A percentile compares a stretch with the other conserved stretches of the same genome.
phyloP scores from a whole-genome alignment of 2,113 vertebrate genomes.

The Pampusana beccarii region DNA sequence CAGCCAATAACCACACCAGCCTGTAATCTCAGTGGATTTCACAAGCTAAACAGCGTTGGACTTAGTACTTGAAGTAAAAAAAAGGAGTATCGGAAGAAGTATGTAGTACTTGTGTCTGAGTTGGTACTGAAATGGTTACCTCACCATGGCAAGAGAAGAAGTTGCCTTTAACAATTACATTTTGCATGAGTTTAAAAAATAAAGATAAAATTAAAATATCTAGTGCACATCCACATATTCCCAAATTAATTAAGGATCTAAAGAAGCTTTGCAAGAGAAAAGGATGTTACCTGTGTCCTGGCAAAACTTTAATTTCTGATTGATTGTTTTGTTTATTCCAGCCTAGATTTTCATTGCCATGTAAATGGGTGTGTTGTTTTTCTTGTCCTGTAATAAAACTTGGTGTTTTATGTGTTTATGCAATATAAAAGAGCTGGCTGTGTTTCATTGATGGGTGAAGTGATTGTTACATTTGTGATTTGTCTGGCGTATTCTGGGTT shows the following conservation, averaged over 20 bases:
- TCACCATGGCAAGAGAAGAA: neutral
- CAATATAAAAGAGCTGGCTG: neutral
- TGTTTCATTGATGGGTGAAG: slow-evolving; percentile 12
- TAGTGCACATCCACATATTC: neutral
- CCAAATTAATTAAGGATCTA: neutral
- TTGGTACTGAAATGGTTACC: neutral
- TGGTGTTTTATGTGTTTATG: neutral
- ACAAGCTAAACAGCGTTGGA: slow-evolving; percentile 64
- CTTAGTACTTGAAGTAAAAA: neutral
- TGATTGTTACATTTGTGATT: neutral
- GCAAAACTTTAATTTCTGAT: slow-evolving; percentile 10
- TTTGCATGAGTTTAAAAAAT: neutral
- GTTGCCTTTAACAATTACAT: neutral
- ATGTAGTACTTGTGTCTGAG: neutral
- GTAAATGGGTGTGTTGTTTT: neutral
- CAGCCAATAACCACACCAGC: slow-evolving; percentile 29
- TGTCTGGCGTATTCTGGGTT: neutral
- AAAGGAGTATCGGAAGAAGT: neutral
- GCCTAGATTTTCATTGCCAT: neutral
- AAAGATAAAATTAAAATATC: neutral
- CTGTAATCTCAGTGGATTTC: slow-evolving; percentile 47
- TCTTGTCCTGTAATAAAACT: slow-evolving; percentile 5
- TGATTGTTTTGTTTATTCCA: neutral
- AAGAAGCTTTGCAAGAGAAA: slow-evolving; percentile 23
- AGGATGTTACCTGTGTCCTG: slow-evolving; percentile 69